Percentiles rank a stretch among this genome's conserved stretches.
These are phyloP conservation scores for Yponomeuta sedellus DNA, from an alignment of 2,888 invertebrate species.

Conservation along the genomic window DNA sequence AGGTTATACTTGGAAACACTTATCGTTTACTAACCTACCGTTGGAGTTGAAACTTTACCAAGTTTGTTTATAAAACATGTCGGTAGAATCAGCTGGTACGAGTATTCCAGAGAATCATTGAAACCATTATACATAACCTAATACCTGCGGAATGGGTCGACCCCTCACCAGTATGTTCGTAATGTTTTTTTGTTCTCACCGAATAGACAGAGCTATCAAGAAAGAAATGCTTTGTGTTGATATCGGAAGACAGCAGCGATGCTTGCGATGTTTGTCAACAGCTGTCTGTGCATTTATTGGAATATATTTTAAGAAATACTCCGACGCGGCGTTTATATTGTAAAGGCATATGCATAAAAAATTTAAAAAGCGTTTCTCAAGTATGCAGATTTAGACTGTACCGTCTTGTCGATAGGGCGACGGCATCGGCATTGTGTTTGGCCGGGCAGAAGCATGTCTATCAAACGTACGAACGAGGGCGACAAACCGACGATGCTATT, in stretches of 20 bases:
- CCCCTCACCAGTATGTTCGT: not conserved
- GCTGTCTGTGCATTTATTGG: not conserved
- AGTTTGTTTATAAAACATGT: not conserved
- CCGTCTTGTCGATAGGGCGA: not conserved
- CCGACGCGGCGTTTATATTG: not conserved
- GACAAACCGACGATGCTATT: slow-evolving; percentile 17
- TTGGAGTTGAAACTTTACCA: not conserved
- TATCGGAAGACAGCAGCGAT: not conserved
- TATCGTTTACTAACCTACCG: not conserved
- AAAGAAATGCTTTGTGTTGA: no score
- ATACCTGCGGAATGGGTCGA: not conserved
- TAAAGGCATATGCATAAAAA: no score
- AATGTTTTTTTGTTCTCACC: no score
- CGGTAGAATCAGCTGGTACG: not conserved
- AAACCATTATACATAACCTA: not conserved
- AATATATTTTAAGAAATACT: not conserved
- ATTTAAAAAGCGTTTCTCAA: no score
- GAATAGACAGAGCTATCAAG: no score
- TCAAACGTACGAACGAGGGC: slow-evolving; percentile 17
- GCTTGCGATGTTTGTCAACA: not conserved
- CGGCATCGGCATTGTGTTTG: not conserved
- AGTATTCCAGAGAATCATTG: not conserved
- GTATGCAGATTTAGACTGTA: not conserved
- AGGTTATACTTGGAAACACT: not conserved
- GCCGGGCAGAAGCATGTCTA: slow-evolving; percentile 13